Evolutionary conservation across 2,888 invertebrate genomes (phyloP).

Genomic region (Pseudoips prasinana): DNA sequence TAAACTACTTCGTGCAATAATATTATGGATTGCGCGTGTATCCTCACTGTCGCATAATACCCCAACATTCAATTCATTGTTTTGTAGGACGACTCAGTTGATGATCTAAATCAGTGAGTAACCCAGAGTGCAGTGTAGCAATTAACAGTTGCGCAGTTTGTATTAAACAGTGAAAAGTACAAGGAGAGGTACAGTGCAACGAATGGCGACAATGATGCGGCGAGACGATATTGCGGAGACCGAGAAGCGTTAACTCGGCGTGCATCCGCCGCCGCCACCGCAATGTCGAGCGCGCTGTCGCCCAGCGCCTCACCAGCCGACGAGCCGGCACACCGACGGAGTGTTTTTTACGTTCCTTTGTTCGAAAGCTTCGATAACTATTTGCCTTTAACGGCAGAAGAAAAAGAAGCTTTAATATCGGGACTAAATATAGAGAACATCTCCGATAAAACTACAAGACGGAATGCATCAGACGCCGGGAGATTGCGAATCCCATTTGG

Average conservation of each 20-base stretch:
- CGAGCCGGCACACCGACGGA: slow-evolving; percentile 83
- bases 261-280: slow-evolving; percentile 29
- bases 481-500: slow-evolving; percentile 54
- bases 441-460: slow-evolving; percentile 54
- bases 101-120: slow-evolving; percentile 26
- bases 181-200: slow-evolving; percentile 60
- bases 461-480: slow-evolving; percentile 52
- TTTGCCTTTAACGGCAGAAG: slow-evolving; percentile 75
- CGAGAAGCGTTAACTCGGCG: slow-evolving; percentile 57
- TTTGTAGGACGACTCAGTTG: slow-evolving; percentile 21
- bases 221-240: slow-evolving; percentile 50
- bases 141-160: slow-evolving; percentile 51
- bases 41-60: slow-evolving; percentile 32
- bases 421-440: slow-evolving; percentile 51
- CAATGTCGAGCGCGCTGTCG: slow-evolving; percentile 67
- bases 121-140: slow-evolving; percentile 34
- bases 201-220: slow-evolving; percentile 62
- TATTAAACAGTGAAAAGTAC: slow-evolving; percentile 50
- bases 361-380: slow-evolving; percentile 83
- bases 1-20: slow-evolving; percentile 6
- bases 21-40: slow-evolving; percentile 8
- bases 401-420: slow-evolving; percentile 70
- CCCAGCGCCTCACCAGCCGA: slow-evolving; percentile 62
- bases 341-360: slow-evolving; percentile 89
- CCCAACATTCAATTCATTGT: slow-evolving; percentile 40